Evolutionary conservation across 2,797 vertebrate species (phyloP).

Genomic region (Myotis myotis): DNA sequence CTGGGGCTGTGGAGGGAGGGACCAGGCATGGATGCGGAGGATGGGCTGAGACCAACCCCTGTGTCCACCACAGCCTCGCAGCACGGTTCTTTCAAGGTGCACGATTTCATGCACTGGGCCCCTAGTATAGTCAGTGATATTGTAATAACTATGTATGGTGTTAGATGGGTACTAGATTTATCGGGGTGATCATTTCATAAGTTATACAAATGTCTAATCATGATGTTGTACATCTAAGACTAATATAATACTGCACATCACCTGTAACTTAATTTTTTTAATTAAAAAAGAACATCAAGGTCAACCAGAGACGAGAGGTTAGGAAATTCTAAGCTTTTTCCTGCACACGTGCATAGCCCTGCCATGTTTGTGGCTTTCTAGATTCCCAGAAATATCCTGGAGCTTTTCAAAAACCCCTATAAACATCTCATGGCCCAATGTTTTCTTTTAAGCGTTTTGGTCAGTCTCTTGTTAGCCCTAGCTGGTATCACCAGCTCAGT

Average conservation of each 20-base stretch:
- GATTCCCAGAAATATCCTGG: neutral
- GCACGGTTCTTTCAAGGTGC: no score
- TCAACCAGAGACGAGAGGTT: neutral
- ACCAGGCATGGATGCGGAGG: no score
- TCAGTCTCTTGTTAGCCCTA: neutral
- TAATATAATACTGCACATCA: neutral
- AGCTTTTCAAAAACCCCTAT: constrained; percentile 2
- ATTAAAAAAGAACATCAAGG: neutral
- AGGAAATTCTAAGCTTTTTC: neutral
- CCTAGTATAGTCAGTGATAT: neutral
- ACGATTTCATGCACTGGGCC: no score
- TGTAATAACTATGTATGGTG: neutral
- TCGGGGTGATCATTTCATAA: neutral
- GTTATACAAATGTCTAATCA: neutral
- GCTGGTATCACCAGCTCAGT: neutral
- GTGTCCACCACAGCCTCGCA: no score
- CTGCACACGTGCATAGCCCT: neutral
- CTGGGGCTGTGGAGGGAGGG: no score
- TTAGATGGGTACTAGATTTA: neutral
- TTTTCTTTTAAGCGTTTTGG: neutral
- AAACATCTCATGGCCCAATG: neutral
- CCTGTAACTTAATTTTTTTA: neutral
- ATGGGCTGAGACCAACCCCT: no score
- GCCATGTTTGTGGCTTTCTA: neutral
- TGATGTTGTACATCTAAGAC: neutral